A percentile compares a stretch with the other conserved stretches of the same genome.
Evolutionary conservation across 2,888 invertebrate species (phyloP).

Genomic region (Chironomus tentans): DNA sequence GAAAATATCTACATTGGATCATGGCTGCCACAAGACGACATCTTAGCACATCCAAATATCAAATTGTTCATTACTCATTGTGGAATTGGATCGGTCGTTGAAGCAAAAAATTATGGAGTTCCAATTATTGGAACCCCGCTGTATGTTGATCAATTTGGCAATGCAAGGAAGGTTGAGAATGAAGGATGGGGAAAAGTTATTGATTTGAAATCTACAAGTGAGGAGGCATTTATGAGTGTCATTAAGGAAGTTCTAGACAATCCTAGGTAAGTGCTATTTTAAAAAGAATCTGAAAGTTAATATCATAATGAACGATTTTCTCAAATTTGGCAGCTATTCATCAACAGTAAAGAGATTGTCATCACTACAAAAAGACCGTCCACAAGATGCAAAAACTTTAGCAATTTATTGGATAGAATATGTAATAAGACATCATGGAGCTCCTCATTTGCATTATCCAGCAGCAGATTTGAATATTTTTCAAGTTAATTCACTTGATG

Average conservation of each 20-base stretch:
- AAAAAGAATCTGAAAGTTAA: no score
- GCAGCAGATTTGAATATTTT: conserved; percentile 7
- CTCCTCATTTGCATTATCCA: conserved; percentile 28
- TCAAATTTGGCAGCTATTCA: no score
- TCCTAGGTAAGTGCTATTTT: conserved; percentile 33
- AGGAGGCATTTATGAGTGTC: conserved; percentile 30
- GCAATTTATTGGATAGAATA: conserved; percentile 21
- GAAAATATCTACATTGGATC: conserved; percentile 7
- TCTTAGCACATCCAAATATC: conserved; percentile 61
- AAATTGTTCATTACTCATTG: conserved; percentile 33
- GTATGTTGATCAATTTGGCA: conserved; percentile 40
- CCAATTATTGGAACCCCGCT: conserved; percentile 66
- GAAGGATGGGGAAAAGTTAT: conserved; percentile 35
- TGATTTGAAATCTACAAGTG: conserved; percentile 33
- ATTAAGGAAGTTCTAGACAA: conserved; percentile 35
- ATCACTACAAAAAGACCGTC: background rate
- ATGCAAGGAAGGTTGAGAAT: conserved; percentile 33
- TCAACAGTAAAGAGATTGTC: background rate
- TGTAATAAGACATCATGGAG: conserved; percentile 17
- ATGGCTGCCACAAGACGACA: conserved; percentile 50
- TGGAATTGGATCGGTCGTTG: conserved; percentile 65
- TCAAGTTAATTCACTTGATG: conserved; percentile 9
- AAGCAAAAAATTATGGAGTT: conserved; percentile 66
- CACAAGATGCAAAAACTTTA: conserved; percentile 3
- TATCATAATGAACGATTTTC: background rate